Percentiles rank a stretch among this genome's conserved stretches.
These are phyloP conservation scores for Amiota mariae DNA, from an alignment of 2,888 invertebrate species.

Conservation along the genomic window DNA sequence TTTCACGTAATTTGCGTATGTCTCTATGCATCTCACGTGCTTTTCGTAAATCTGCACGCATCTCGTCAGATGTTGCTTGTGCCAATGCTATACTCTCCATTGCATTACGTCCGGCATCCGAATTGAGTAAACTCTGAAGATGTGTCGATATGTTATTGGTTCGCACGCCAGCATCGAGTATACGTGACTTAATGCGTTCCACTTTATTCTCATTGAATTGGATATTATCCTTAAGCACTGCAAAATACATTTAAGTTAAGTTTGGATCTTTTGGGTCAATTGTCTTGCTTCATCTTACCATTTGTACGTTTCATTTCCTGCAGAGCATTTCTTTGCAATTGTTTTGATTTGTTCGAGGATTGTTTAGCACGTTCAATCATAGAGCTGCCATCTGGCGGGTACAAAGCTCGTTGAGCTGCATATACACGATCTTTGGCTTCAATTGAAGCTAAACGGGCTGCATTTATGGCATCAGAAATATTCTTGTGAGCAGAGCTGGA, in stretches of 20 bases:
- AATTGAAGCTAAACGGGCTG: conserved; percentile 73
- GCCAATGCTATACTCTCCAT: conserved; percentile 64
- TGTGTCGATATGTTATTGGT: conserved; percentile 71
- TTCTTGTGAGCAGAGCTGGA: conserved; percentile 77
- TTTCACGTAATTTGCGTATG: conserved; percentile 65
- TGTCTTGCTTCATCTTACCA: conserved; percentile 56
- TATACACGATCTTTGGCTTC: conserved; percentile 73
- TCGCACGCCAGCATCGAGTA: conserved; percentile 68
- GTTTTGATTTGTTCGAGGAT: conserved; percentile 76
- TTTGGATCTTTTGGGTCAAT: neutral
- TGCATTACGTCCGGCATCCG: conserved; percentile 60
- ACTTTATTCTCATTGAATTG: conserved; percentile 69
- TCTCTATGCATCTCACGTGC: conserved; percentile 61
- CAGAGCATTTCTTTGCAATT: conserved; percentile 76
- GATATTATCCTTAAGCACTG: conserved; percentile 65
- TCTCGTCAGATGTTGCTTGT: conserved; percentile 63
- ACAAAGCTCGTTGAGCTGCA: conserved; percentile 66
- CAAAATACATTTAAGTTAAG: neutral
- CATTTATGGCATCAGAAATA: conserved; percentile 82
- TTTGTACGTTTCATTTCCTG: conserved; percentile 75
- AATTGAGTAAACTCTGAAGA: conserved; percentile 61
- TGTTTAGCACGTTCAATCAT: conserved; percentile 75
- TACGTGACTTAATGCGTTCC: conserved; percentile 70
- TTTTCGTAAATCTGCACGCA: conserved; percentile 61
- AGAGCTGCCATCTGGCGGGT: conserved; percentile 74